These are phyloP conservation scores for Anguilla marmorata DNA, from an alignment of 2,797 vertebrate genomes.

Conservation along the genomic window DNA sequence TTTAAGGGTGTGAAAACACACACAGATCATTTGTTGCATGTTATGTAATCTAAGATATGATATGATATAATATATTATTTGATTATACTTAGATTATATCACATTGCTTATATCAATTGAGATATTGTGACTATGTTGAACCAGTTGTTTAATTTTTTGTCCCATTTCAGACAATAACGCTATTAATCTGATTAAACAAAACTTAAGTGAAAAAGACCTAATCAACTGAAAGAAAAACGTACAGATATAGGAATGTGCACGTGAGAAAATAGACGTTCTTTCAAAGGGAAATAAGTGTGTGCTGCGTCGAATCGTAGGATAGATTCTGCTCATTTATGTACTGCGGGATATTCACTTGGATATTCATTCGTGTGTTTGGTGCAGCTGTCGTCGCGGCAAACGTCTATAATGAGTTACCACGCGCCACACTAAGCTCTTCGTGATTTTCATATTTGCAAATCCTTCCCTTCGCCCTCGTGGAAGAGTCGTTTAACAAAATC, in stretches of 20 bases:
- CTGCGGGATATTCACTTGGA: neutral
- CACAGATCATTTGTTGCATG: too few species aligned
- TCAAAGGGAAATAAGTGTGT: neutral
- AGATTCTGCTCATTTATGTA: neutral
- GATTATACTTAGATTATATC: too few species aligned
- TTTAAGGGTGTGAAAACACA: too few species aligned
- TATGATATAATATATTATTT: too few species aligned
- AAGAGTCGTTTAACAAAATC: neutral
- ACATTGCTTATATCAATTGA: too few species aligned
- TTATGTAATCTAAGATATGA: too few species aligned
- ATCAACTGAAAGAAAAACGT: neutral
- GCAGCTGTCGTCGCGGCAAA: conserved; percentile 12
- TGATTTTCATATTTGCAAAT: neutral
- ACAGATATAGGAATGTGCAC: neutral
- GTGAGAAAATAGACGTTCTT: neutral
- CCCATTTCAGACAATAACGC: neutral
- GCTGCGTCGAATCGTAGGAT: neutral
- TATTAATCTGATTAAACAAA: neutral
- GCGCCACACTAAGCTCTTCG: neutral
- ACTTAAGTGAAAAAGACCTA: neutral
- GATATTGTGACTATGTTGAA: neutral
- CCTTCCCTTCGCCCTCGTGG: neutral
- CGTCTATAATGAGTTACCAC: neutral
- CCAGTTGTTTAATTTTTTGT: neutral
- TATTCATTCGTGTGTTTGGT: conserved; percentile 12